Base-by-base conservation (phyloP, 1,140 invertebrate species). In the Orius laevigatus region DNA sequence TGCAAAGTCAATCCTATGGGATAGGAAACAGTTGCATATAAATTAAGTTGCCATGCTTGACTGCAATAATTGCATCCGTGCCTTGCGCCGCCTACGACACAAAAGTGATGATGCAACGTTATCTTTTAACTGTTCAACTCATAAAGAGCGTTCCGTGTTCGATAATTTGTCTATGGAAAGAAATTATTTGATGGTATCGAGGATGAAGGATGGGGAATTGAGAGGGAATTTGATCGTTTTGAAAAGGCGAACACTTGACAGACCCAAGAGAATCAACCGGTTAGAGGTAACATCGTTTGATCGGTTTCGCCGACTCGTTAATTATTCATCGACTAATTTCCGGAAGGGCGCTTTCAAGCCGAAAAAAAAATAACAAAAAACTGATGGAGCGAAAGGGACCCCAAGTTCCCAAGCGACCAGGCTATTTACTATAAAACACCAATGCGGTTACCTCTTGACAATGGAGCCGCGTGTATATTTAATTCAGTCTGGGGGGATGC, bases 361-460 rank as follows among this genome's bases (percentile, higher is more conserved):
- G 8, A 6, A 15, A 15, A 8, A 14, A 40, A 20, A 43, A 43
- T 15, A 43, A 20, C 6, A 40, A 40, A 40, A 40, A 40, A 40
- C 6, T 15, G 38, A 40, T 40, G 11, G 11, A 12, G 41, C 31
- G 18, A 15, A 40, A 5, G 25, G 14, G 19, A 20, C 5, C 18
- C 4, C 33, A 34, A 15, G 4, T 4, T 20, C 41, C 41, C 31
- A 11, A 18, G 16, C 41, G 16, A 10, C 18, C n/a, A 4, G 15
- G 41, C 41, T 43, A 43, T 43, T 43, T 43, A 43, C 41, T 43
- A 8, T 6, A 43, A 43, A 15, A 43, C 41, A 43, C 41, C 41
- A 43, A 20, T 43, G 19, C 41, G 41, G 41, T 43, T 43, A 43
- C 41, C 18, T 43, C 19, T 43, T 43, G 41, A 43, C 41, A 43